Evolutionary conservation across 2,113 vertebrate species (phyloP).

Genomic region (Syngnathus floridae): DNA sequence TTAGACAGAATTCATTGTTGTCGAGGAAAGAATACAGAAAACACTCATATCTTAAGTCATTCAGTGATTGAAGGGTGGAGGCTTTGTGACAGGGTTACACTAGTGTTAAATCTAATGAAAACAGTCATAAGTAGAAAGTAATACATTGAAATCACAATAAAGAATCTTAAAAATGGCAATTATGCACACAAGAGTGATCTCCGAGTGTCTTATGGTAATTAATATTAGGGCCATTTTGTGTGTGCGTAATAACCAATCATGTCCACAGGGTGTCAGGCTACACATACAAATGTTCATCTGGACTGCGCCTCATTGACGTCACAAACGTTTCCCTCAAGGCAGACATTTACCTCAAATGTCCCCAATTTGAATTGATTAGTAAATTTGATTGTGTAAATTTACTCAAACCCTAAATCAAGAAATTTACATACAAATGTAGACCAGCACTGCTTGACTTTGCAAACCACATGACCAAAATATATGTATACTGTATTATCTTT

Average conservation of each 20-base stretch:
- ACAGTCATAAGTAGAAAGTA: not conserved
- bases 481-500: not conserved
- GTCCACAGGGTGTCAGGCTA: slow-evolving; percentile 56
- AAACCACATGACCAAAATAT: not conserved
- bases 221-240: not conserved
- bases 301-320: not conserved
- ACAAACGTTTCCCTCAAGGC: not conserved
- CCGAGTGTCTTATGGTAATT: not conserved
- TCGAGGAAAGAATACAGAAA: not conserved
- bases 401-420: not conserved
- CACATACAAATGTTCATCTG: slow-evolving; percentile 12
- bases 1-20: slow-evolving; percentile 38
- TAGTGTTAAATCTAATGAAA: not conserved
- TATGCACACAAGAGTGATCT: not conserved
- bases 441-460: not conserved
- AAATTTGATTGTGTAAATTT: not conserved
- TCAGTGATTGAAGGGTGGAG: not conserved
- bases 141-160: not conserved
- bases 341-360: not conserved
- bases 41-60: not conserved
- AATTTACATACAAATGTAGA: not conserved
- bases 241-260: slow-evolving; percentile 6
- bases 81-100: not conserved
- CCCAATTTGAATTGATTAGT: not conserved
- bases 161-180: not conserved